phyloP scores from a whole-genome alignment of 2,797 vertebrate species.

The Crypturellus tataupa region DNA sequence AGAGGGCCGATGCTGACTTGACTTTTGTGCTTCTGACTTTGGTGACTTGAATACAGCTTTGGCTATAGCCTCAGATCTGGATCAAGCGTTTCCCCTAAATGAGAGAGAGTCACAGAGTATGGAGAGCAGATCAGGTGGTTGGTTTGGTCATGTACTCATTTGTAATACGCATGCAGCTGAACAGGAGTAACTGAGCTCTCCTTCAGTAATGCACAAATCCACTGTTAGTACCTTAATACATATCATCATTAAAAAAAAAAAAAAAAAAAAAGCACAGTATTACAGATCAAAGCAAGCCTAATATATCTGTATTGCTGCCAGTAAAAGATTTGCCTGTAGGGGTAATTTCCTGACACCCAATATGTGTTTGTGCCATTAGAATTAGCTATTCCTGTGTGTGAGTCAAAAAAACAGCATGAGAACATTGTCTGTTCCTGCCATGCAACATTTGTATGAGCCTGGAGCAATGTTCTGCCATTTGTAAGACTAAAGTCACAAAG shows the following conservation, averaged over 20 bases:
- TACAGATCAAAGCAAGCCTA: neutral
- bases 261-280: neutral
- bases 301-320: neutral
- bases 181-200: neutral
- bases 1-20: neutral
- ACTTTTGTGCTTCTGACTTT: neutral
- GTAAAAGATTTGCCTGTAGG: neutral
- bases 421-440: neutral
- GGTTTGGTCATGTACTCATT: neutral
- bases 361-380: neutral
- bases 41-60: neutral
- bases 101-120: accelerated
- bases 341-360: neutral
- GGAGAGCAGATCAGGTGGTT: neutral
- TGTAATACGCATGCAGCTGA: neutral
- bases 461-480: neutral
- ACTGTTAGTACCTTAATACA: neutral
- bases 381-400: neutral
- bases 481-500: neutral
- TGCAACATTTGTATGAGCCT: neutral
- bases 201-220: neutral
- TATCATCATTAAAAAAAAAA: neutral
- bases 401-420: neutral
- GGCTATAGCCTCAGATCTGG: neutral
- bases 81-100: neutral